A percentile compares a stretch with the other conserved stretches of the same genome.
These are phyloP conservation scores for Drosophila glabriapex DNA, from an alignment of 2,888 invertebrate species.

Conservation along the genomic window DNA sequence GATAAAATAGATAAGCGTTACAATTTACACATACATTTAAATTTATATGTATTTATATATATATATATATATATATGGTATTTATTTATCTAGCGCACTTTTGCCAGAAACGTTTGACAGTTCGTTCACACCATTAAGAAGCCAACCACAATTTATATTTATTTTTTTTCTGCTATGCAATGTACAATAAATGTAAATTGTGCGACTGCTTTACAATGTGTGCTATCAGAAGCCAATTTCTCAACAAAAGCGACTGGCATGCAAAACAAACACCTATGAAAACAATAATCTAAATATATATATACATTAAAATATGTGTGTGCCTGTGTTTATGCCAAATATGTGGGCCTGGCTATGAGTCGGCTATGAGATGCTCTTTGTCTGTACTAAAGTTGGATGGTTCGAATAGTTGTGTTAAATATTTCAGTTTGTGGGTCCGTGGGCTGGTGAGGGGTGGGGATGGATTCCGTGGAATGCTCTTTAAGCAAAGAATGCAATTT, in stretches of 20 bases:
- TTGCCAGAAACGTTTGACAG: conserved; percentile 64
- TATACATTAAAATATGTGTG: conserved; percentile 4
- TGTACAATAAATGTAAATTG: conserved; percentile 72
- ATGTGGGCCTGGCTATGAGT: conserved; percentile 19
- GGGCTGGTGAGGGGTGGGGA: neutral
- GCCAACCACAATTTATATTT: conserved; percentile 39
- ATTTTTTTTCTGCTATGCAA: conserved; percentile 41
- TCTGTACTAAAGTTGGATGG: neutral
- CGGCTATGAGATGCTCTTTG: conserved; percentile 40
- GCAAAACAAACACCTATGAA: conserved; percentile 65
- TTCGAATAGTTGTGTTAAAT: conserved; percentile 1
- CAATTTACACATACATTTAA: neutral
- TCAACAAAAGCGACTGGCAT: conserved; percentile 26
- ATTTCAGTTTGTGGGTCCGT: neutral
- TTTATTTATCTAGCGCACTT: conserved; percentile 66
- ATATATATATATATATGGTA: conserved; percentile 34
- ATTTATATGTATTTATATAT: neutral
- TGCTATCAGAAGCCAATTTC: conserved; percentile 71
- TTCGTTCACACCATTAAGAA: conserved; percentile 71
- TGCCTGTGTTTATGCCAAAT: conserved; percentile 15
- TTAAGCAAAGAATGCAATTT: conserved; percentile 27
- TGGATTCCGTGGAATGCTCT: conserved; percentile 17
- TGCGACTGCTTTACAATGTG: conserved; percentile 19
- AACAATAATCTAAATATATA: conserved; percentile 53
- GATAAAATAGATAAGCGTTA: conserved; percentile 42